phyloP scores from a whole-genome alignment of 1,140 invertebrate species.

The Oncopeltus fasciatus region DNA sequence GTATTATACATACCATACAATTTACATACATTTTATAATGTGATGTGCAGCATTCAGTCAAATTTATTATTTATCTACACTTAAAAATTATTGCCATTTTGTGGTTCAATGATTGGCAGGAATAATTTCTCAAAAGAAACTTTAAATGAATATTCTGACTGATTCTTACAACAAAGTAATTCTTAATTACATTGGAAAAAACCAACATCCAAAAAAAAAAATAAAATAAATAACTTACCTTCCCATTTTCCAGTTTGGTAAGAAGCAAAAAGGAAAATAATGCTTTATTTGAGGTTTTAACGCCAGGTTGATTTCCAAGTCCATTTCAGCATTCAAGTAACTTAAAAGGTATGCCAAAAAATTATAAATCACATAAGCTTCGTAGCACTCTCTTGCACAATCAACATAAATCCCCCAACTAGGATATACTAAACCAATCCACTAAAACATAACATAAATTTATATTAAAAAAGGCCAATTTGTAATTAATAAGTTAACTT shows the following conservation, averaged over 20 bases:
- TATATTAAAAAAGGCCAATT: too few species aligned
- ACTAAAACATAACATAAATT: too few species aligned
- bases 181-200: background rate
- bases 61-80: too few species aligned
- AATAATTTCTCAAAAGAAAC: too few species aligned
- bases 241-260: constrained; percentile 77
- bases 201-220: background rate
- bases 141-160: background rate
- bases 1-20: too few species aligned
- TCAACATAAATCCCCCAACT: constrained; percentile 80
- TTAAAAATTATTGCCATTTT: too few species aligned
- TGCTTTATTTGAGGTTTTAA: constrained; percentile 73
- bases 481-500: too few species aligned
- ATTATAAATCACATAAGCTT: constrained; percentile 94
- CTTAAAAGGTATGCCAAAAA: constrained; percentile 91
- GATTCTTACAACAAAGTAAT: background rate
- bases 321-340: constrained; percentile 65
- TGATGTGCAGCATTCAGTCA: too few species aligned
- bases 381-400: constrained; percentile 85
- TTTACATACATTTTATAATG: too few species aligned
- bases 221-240: constrained; percentile 35
- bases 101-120: too few species aligned
- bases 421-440: constrained; percentile 69
- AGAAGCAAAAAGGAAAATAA: constrained; percentile 70
- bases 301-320: constrained; percentile 64